A percentile compares a stretch with the other conserved stretches of the same genome.
These are phyloP conservation scores for Rosalia funebris DNA, from an alignment of 2,888 invertebrate species.

Conservation along the genomic window DNA sequence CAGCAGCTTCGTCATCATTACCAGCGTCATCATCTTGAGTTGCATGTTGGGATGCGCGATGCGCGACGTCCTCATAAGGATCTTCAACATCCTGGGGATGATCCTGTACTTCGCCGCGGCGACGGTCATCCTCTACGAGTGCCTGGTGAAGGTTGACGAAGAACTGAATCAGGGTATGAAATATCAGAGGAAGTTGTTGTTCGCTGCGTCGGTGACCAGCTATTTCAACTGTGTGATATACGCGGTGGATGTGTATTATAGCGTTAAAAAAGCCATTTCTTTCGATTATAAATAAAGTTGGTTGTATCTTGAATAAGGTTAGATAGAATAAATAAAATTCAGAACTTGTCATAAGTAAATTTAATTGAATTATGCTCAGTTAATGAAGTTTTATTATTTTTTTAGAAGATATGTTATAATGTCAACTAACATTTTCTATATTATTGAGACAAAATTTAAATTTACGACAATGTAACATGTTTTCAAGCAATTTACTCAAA, in stretches of 20 bases:
- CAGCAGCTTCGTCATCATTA: slow-evolving; percentile 54
- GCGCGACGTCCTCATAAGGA: slow-evolving; percentile 53
- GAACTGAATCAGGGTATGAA: slow-evolving; percentile 25
- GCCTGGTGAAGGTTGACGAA: slow-evolving; percentile 1
- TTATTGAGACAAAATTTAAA: too few relatives aligned
- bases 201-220: slow-evolving; percentile 42
- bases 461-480: too few relatives aligned
- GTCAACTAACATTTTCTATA: too few relatives aligned
- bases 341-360: too few relatives aligned
- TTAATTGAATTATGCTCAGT: too few relatives aligned
- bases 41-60: slow-evolving; percentile 53
- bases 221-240: slow-evolving; percentile 49
- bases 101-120: slow-evolving; percentile 53
- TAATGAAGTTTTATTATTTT: too few relatives aligned
- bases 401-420: too few relatives aligned
- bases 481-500: too few relatives aligned
- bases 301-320: neutral
- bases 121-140: slow-evolving; percentile 40
- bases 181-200: slow-evolving; percentile 40
- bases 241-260: slow-evolving; percentile 47
- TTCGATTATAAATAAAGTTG: slow-evolving; percentile 6
- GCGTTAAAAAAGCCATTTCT: slow-evolving; percentile 42
- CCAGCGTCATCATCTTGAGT: slow-evolving; percentile 53
- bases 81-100: slow-evolving; percentile 52
- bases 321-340: neutral